Base-by-base conservation (phyloP, 2,113 vertebrate genomes). In the Lonchura striata region DNA sequence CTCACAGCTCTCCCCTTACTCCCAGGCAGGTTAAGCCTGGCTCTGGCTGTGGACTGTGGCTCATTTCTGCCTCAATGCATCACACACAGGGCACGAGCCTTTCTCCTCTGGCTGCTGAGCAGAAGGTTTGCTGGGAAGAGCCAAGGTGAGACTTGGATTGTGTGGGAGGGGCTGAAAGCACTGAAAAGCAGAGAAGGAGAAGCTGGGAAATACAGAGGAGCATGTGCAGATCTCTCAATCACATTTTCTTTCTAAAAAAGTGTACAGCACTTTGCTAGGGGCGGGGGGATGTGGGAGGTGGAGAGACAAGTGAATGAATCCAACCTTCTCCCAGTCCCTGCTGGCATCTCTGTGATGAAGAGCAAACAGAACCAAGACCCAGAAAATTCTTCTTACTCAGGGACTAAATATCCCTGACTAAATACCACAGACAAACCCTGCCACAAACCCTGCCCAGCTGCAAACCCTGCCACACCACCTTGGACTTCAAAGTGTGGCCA, bases 51-150 rank as follows among this genome's bases (percentile, higher is more conserved):
- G 53, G 87, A 8, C 71, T 47, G 59, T 2, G 25, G 54, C 68
- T 60, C 31, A 4, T 1, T 39, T 39, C 39, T 11, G 33, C 35
- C 56, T 46, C 56, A n/a, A 5, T 30, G 49, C 68, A 53, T 11
- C 1, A 65, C 4, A 30, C 69, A 65, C 5, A 47, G 63, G 28
- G 42, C 65, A 82, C 0, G 0, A 52, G 53, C 39, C 79, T 6
- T 7, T 15, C 64, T 25, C 25, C 30, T 78, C 28, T n/a, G 70
- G 59, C 57, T 82, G 86, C 66, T 30, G 60, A 44, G 56, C 56
- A 47, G 52, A 66, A 35, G 0, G 0, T 52, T 46, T 39, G 44
- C 59, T 42, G 59, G 72, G 61, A 13, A 65, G 47, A 82, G 66
- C 11, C 35, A 31, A 10, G 1, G 30, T 3, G 6, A 22, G 21